Percentiles rank a stretch among this genome's conserved stretches.
These are phyloP conservation scores for Megaceryle maxima DNA, from an alignment of 2,113 vertebrate genomes.

Conservation along the genomic window DNA sequence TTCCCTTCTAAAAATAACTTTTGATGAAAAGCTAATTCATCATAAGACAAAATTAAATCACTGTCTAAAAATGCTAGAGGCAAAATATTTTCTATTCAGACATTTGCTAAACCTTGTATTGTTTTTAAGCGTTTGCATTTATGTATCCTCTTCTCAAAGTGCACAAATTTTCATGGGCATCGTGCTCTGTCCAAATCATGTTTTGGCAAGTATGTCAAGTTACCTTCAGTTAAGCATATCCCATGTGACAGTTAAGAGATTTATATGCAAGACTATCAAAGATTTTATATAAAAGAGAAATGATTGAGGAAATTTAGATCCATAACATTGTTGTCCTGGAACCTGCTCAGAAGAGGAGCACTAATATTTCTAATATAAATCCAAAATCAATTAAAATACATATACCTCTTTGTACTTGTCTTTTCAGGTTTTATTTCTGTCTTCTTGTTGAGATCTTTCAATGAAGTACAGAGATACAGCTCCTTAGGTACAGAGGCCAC, in stretches of 20 bases:
- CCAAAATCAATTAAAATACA: neutral
- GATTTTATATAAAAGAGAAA: neutral
- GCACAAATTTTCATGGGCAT: neutral
- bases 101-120: neutral
- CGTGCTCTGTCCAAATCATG: neutral
- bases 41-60: neutral
- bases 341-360: neutral
- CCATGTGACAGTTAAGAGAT: neutral
- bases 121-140: neutral
- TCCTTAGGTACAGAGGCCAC: slow-evolving; percentile 91
- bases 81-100: neutral
- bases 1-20: neutral
- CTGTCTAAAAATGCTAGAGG: neutral
- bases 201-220: neutral
- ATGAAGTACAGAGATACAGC: slow-evolving; percentile 90
- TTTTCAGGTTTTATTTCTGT: slow-evolving; percentile 93
- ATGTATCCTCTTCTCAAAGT: neutral
- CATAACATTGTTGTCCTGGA: neutral
- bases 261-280: neutral
- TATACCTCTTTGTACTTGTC: slow-evolving; percentile 86
- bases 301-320: neutral
- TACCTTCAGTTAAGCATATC: neutral
- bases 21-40: neutral
- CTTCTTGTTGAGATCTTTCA: slow-evolving; percentile 96
- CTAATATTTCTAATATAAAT: neutral